These are phyloP conservation scores for Pheosia tremula DNA, from an alignment of 2,888 invertebrate genomes.

Conservation along the genomic window DNA sequence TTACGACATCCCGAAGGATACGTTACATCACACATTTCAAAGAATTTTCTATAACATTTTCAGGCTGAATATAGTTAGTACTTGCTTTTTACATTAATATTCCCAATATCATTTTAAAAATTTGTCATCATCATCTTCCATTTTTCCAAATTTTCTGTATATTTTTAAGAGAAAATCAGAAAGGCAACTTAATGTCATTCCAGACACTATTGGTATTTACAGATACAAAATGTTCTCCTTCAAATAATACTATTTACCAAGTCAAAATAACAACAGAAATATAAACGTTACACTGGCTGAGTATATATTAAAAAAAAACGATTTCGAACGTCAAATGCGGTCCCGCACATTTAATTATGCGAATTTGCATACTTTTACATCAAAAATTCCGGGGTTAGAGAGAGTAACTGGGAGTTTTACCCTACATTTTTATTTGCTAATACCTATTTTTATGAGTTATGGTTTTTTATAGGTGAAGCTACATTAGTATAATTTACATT, in stretches of 20 bases:
- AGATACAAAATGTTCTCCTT: too few relatives aligned
- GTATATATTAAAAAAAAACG: constrained; percentile 56
- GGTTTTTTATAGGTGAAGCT: background rate
- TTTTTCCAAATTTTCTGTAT: too few relatives aligned
- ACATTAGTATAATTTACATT: too few relatives aligned
- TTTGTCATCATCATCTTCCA: too few relatives aligned
- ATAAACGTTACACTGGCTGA: constrained; percentile 21
- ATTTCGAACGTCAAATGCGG: constrained; percentile 57
- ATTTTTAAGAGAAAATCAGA: too few relatives aligned
- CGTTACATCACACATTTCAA: constrained; percentile 46
- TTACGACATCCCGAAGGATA: constrained; percentile 55
- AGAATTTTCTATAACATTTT: constrained; percentile 41
- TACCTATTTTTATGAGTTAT: constrained; percentile 49
- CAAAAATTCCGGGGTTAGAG: constrained; percentile 44
- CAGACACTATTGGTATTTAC: too few relatives aligned
- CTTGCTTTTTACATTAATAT: background rate
- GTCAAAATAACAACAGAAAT: too few relatives aligned
- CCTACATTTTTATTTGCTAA: constrained; percentile 61
- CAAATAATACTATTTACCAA: too few relatives aligned
- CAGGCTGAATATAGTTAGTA: constrained; percentile 41
- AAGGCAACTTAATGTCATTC: too few relatives aligned
- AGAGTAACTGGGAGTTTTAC: constrained; percentile 49
- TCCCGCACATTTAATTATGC: constrained; percentile 66
- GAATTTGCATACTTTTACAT: constrained; percentile 70
- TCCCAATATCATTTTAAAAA: too few relatives aligned